Evolutionary conservation across 92 coral and sea anemone genomes (phyloP).

Genomic region (Galaxea fascicularis): DNA sequence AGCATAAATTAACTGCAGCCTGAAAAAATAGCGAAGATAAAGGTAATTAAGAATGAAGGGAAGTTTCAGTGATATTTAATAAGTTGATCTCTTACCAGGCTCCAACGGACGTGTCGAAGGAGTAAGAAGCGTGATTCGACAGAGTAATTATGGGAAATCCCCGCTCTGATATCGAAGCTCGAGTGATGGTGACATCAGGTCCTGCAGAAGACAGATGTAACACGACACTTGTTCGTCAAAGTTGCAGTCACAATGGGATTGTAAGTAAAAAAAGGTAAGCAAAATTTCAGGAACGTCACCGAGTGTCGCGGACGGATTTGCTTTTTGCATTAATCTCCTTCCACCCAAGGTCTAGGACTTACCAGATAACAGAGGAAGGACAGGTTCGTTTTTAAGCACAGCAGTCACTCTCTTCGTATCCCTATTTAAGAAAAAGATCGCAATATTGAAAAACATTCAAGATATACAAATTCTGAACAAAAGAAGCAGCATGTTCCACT

Average conservation of each 20-base stretch:
- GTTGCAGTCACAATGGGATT: too few relatives aligned
- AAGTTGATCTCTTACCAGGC: slow-evolving; percentile 75
- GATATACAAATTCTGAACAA: background rate
- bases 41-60: background rate
- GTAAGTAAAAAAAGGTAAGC: too few relatives aligned
- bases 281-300: background rate
- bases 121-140: slow-evolving; percentile 92
- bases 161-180: slow-evolving; percentile 92
- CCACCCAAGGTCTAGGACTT: too few relatives aligned
- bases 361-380: slow-evolving; percentile 84
- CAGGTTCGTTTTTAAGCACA: slow-evolving; percentile 86
- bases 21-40: slow-evolving; percentile 11
- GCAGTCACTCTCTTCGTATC: slow-evolving; percentile 79
- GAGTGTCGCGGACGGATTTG: background rate
- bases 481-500: slow-evolving; percentile 21
- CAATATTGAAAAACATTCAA: background rate
- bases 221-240: background rate
- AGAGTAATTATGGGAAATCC: slow-evolving; percentile 95
- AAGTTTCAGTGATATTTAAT: background rate
- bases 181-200: slow-evolving; percentile 88
- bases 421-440: slow-evolving; percentile 55
- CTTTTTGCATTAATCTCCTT: too few relatives aligned
- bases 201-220: slow-evolving; percentile 50
- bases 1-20: slow-evolving; percentile 92
- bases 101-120: slow-evolving; percentile 87